Evolutionary conservation across 2,888 invertebrate genomes (phyloP).

Genomic region (Chloromyia formosa): DNA sequence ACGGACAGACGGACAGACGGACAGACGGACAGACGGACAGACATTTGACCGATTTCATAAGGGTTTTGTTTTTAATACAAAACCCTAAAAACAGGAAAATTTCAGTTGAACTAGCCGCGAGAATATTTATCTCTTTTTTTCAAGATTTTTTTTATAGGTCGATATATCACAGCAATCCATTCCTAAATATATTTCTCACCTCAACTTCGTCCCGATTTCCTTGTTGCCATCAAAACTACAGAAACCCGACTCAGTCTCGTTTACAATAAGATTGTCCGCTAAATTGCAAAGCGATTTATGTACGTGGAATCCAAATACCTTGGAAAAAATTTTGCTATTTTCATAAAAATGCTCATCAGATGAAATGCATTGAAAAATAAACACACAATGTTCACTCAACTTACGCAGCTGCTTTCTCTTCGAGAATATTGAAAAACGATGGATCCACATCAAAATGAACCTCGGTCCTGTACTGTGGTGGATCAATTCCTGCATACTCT

Average conservation of each 20-base stretch:
- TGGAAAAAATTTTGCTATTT: conserved; percentile 33
- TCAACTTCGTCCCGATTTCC: conserved; percentile 19
- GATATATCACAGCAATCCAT: too few species aligned
- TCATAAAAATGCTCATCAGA: neutral
- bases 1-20: too few species aligned
- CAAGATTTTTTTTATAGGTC: too few species aligned
- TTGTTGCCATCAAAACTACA: conserved; percentile 20
- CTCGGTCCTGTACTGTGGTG: conserved; percentile 62
- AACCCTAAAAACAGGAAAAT: too few species aligned
- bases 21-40: too few species aligned
- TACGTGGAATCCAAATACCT: conserved; percentile 20
- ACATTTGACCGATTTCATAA: too few species aligned
- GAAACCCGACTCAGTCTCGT: neutral
- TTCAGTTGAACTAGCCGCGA: too few species aligned
- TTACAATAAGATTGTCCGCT: neutral
- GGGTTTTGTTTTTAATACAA: too few species aligned
- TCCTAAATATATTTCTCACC: conserved; percentile 8
- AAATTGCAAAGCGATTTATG: conserved; percentile 11
- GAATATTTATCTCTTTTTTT: too few species aligned
- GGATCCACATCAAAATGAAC: conserved; percentile 32
- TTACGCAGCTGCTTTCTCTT: conserved; percentile 28
- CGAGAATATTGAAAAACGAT: conserved; percentile 13
- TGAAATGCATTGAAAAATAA: neutral
- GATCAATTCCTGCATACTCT: conserved; percentile 72
- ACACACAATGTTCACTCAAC: neutral